Percentiles rank a stretch among this genome's conserved stretches.
phyloP scores from a whole-genome alignment of 2,113 vertebrate genomes.

The Psammodynastes pulverulentus region DNA sequence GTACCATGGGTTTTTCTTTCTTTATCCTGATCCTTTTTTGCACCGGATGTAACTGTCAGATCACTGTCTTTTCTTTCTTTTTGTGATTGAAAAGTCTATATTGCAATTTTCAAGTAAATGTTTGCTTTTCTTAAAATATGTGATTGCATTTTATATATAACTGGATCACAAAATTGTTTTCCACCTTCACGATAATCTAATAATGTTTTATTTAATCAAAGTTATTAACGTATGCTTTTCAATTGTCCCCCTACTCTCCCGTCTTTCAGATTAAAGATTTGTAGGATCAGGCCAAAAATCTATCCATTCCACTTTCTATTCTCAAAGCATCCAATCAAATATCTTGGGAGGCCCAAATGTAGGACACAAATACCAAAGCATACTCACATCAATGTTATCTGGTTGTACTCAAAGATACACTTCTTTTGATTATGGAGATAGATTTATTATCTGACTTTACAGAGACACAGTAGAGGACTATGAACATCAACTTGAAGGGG shows the following conservation, averaged over 20 bases:
- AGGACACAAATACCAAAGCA: not conserved
- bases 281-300: not conserved
- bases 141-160: conserved; percentile 29
- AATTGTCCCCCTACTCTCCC: not conserved
- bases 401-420: not conserved
- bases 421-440: not conserved
- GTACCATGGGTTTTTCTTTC: conserved; percentile 67
- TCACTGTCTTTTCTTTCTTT: conserved; percentile 74
- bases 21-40: conserved; percentile 65
- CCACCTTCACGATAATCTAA: not conserved
- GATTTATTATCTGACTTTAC: not conserved
- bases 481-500: not conserved
- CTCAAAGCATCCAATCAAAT: not conserved
- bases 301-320: not conserved
- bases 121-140: conserved; percentile 73
- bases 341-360: not conserved
- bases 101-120: conserved; percentile 77
- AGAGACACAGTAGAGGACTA: not conserved
- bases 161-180: not conserved
- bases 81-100: conserved; percentile 78
- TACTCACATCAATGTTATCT: not conserved
- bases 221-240: not conserved
- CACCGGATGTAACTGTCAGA: conserved; percentile 74
- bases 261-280: not conserved
- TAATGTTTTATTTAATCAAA: not conserved